Evolutionary conservation across 23 tunicate genomes (phyloP).

Genomic region (Trididemnum miniatum): DNA sequence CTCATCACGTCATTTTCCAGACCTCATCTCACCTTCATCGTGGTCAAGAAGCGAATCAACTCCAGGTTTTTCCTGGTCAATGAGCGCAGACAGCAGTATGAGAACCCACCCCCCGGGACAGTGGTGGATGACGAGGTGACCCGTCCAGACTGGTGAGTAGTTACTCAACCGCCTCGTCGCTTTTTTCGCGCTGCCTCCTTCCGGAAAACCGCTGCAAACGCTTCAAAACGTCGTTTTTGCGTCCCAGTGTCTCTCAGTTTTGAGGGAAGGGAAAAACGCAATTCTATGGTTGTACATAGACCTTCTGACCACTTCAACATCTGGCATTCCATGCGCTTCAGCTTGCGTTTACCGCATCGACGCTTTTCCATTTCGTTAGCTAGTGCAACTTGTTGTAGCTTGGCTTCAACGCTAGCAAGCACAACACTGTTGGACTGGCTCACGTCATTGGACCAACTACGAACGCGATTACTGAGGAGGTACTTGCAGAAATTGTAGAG

Average conservation of each 20-base stretch:
- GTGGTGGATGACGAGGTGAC: constrained; percentile 87
- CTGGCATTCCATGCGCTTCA: too few relatives aligned
- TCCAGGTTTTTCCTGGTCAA: constrained; percentile 59
- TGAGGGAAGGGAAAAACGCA: too few relatives aligned
- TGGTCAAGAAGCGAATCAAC: constrained; percentile 90
- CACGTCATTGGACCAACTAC: constrained; percentile 4
- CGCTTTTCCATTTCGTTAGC: not conserved
- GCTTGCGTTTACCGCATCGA: too few relatives aligned
- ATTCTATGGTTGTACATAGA: too few relatives aligned
- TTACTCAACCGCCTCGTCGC: too few relatives aligned
- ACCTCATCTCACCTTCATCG: constrained; percentile 70
- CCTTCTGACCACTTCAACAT: too few relatives aligned
- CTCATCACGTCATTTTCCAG: constrained; percentile 29
- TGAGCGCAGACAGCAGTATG: constrained; percentile 23
- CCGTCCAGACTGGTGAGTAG: constrained; percentile 75
- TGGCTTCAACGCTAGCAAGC: constrained; percentile 71
- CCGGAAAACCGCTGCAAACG: too few relatives aligned
- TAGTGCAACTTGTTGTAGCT: constrained; percentile 99
- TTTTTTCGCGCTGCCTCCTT: too few relatives aligned
- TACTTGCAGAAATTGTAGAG: too few relatives aligned
- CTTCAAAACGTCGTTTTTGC: too few relatives aligned
- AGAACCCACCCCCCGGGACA: constrained; percentile 87
- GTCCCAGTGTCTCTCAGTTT: too few relatives aligned
- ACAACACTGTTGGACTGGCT: constrained; percentile 54
- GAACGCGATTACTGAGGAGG: too few relatives aligned